phyloP scores from a whole-genome alignment of 2,888 invertebrate species.

The Agapostemon virescens region DNA sequence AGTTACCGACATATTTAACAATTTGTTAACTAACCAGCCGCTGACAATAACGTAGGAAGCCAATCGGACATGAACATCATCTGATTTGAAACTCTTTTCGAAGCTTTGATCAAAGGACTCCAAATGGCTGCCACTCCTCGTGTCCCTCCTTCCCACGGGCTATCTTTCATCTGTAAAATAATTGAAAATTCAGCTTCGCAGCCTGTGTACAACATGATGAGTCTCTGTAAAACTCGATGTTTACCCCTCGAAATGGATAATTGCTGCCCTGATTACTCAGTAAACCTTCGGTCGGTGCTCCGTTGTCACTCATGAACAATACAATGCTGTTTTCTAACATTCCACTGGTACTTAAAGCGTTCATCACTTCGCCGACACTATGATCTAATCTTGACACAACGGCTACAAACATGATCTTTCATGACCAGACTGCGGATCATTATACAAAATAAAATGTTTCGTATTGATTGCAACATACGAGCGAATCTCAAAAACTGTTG shows the following conservation, averaged over 20 bases:
- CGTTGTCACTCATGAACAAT: conserved; percentile 94
- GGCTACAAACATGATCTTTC: conserved; percentile 81
- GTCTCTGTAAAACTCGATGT: conserved; percentile 68
- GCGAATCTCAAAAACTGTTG: no score
- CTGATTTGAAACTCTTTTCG: conserved; percentile 80
- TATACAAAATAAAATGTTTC: background rate
- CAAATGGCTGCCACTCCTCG: conserved; percentile 83
- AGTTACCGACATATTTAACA: background rate
- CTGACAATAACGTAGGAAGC: conserved; percentile 83
- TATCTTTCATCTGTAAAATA: conserved; percentile 81
- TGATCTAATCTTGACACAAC: conserved; percentile 93
- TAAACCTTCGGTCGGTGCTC: conserved; percentile 88
- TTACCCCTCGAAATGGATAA: conserved; percentile 90
- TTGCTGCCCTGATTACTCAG: conserved; percentile 89
- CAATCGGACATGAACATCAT: conserved; percentile 83
- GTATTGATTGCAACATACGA: background rate
- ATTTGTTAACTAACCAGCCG: conserved; percentile 79
- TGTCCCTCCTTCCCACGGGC: conserved; percentile 85
- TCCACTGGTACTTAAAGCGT: conserved; percentile 84
- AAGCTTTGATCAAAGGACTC: conserved; percentile 81
- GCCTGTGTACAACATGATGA: no score
- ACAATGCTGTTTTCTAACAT: conserved; percentile 92
- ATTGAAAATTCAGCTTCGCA: background rate
- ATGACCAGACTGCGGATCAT: background rate
- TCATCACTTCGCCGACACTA: conserved; percentile 89